Evolutionary conservation across 2,888 invertebrate genomes (phyloP), one percentile per base, ranked within the genome.

Genomic region (Axea sp.): DNA sequence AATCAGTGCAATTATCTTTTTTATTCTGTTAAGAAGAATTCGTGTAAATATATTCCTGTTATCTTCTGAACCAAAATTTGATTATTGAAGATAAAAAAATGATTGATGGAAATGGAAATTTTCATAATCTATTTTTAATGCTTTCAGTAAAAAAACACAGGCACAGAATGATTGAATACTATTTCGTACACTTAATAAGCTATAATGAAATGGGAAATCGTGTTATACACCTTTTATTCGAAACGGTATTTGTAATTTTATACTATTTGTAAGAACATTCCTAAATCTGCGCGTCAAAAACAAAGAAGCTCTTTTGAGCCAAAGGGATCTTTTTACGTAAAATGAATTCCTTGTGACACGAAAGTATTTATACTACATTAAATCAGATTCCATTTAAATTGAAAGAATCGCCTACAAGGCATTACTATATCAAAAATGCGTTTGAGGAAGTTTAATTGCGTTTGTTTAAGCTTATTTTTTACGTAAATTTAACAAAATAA

Each of bases 1-100:
- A 49, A 49, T 49, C 49, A 22, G 22, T 11, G 31, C 33, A 49
- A 49, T 49, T 22, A 22, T 12, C 19, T 1, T 19, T 49, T 33
- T 33, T 22, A 33, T 49, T 49, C 12, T 0, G 12, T 33, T 49
- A 33, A 33, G 6, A 33, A 33, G 31, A 39, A 22, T 39, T 5
- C 9, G 9, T 14, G 9, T 7, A 6, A 7, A 22, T 39, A 11
- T 11, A 19, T 39, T 22, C 0, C 1, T 6, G 1, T 17, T 3
- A 33, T 7, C 7, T 14, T 33, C 14, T 33, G 6, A 33, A 6
- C 1, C 7, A 33, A 12, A 3, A 12, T 33, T 33, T 33, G 7
- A 33, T 14, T 6, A 7, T 24, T n/a, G n/a, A n/a, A n/a, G n/a
- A n/a, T n/a, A n/a, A n/a, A n/a, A n/a, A n/a, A n/a, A n/a, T n/a